A percentile compares a stretch with the other conserved stretches of the same genome.
phyloP scores from a whole-genome alignment of 2,113 vertebrate species.

The Leucosticte australis region DNA sequence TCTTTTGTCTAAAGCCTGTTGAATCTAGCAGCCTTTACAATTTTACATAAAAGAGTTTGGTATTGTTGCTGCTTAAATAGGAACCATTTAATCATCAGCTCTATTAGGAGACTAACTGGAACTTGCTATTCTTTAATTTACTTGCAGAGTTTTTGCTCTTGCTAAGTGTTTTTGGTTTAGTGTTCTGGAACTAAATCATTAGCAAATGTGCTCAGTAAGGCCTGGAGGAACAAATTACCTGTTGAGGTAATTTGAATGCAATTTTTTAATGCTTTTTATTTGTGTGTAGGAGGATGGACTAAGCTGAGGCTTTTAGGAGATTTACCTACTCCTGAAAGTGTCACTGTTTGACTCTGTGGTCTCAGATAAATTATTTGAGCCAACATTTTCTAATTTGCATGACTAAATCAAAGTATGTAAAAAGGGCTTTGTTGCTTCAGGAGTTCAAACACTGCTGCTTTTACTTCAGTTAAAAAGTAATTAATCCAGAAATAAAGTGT shows the following conservation, averaged over 20 bases:
- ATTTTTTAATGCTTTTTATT: background rate
- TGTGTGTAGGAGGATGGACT: background rate
- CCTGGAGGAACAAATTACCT: background rate
- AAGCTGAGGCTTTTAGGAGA: background rate
- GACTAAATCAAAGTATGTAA: background rate
- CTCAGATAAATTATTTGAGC: background rate
- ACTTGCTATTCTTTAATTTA: slow-evolving; percentile 9
- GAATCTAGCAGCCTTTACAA: background rate
- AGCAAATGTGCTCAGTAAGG: background rate
- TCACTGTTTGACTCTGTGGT: background rate
- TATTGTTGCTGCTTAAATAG: slow-evolving; percentile 1
- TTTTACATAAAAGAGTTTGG: background rate
- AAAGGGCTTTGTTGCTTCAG: background rate
- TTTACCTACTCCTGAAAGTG: background rate
- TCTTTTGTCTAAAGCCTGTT: background rate
- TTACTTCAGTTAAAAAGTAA: background rate
- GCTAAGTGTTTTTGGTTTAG: background rate
- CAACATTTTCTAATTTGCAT: background rate
- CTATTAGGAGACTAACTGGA: background rate
- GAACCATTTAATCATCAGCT: background rate
- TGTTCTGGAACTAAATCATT: slow-evolving; percentile 11
- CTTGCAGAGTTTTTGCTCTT: background rate
- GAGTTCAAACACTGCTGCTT: background rate
- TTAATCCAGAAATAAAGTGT: background rate
- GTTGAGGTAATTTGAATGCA: background rate